phyloP scores from a whole-genome alignment of 1,140 invertebrate genomes.

The Prorops nasuta region DNA sequence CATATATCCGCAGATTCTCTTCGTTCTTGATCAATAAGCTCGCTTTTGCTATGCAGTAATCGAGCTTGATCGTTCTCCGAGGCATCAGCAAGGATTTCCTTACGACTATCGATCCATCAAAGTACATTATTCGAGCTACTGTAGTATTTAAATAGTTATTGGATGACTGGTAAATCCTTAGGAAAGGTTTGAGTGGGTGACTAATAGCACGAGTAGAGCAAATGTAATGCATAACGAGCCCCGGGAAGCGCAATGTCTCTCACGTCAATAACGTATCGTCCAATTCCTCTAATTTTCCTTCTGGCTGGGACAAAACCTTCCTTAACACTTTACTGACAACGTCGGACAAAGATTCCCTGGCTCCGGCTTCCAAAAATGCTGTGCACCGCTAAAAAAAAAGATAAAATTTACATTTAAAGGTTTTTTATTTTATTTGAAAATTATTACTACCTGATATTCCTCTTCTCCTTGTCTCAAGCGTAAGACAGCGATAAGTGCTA shows the following conservation, averaged over 20 bases:
- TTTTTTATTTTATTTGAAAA: slow-evolving; percentile 11
- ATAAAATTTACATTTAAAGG: slow-evolving; percentile 7
- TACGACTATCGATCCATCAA: no score
- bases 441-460: slow-evolving; percentile 73
- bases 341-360: slow-evolving; percentile 82
- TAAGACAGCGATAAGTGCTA: slow-evolving; percentile 83
- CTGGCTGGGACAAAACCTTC: slow-evolving; percentile 71
- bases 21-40: slow-evolving; percentile 18
- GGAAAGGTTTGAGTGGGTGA: slow-evolving; percentile 13
- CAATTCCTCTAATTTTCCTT: slow-evolving; percentile 84
- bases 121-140: neutral
- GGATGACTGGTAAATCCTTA: slow-evolving; percentile 11
- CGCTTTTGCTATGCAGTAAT: neutral
- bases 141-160: neutral
- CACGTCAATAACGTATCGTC: slow-evolving; percentile 86
- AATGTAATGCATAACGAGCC: slow-evolving; percentile 26
- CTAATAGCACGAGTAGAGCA: slow-evolving; percentile 16
- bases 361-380: slow-evolving; percentile 77
- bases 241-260: slow-evolving; percentile 46
- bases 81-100: no score
- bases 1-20: no score
- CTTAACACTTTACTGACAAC: slow-evolving; percentile 81
- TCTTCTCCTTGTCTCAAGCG: slow-evolving; percentile 74
- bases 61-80: no score
- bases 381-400: slow-evolving; percentile 66